Evolutionary conservation across 2,113 vertebrate species (phyloP), one percentile per base, ranked within the genome.

Genomic region (Sapajus apella): DNA sequence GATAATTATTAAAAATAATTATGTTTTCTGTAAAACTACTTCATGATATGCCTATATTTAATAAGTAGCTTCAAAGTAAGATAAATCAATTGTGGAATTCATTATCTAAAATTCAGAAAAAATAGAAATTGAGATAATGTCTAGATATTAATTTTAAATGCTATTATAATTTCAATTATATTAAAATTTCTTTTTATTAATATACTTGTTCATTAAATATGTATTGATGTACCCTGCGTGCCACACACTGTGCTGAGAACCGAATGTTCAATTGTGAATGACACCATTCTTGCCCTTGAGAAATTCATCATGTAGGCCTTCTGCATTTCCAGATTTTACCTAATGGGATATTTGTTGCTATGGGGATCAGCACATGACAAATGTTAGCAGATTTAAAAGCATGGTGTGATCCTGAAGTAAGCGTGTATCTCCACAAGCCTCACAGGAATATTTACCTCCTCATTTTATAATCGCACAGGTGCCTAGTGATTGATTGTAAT

Each of bases 271-370:
- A 25, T 83, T 79, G 64, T 68, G 73, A 94, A 88, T n/a, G 52
- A 91, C 55, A 68, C 4, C 4, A 64, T 68, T 85, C 95, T 85
- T 81, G 32, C 40, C 55, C 93, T 94, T 55, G 55, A 91, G 72
- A 91, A 80, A 82, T 80, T 94, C n/a, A 64, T 79, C 85, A 94
- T 45, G 85, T 55, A 50, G 21, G 23, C 64, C 40, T 84, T 90
- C 64, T 13, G 18, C 43, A 89, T 86, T 82, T 93, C 94, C 85
- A 81, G 43, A 82, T 88, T 79, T 91, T 55, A 11, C 58, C 93
- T 79, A 86, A 85, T 96, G 82, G 45, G 47, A 93, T 92, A 94
- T 94, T 50, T 79, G 91, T 96, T 97, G 85, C 96, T 66, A 91
- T 97, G 86, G 89, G 35, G 47, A 97, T 95, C 82, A 92, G 82